Base-by-base conservation (phyloP, 2,113 vertebrate species). In the Paramormyrops kingsleyae region DNA sequence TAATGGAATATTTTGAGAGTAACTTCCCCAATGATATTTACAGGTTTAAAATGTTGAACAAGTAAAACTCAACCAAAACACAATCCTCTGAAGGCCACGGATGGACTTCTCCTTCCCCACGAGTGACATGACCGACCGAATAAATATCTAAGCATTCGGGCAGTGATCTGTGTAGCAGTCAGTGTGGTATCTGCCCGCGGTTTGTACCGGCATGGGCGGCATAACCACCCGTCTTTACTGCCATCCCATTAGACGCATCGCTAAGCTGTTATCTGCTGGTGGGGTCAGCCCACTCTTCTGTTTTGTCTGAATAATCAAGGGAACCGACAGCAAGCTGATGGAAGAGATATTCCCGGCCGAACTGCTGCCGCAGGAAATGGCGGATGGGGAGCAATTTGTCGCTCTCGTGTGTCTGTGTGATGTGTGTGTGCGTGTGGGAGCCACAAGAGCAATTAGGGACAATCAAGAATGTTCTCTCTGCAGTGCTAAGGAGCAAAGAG, bases 231-330 rank as follows among this genome's bases (percentile, higher is more conserved):
- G 1, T 35, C 70, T 39, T 77, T 35, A 39, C 21, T 46, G 83
- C 83, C 13, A 35, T 47, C 47, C 84, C 46, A 31, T 90, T 83
- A 88, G 59, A 91, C 31, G 80, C 47, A 88, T 77, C 87, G 80
- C 70, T 27, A 13, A 8, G 19, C 84, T 53, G 88, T 88, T 91
- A 89, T 91, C 90, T 87, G 85, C 15, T 46, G 8, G 42, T 83
- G 92, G 77, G 90, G 89, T 35, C 44, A 35, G 90, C 90, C 74
- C 89, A 46, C 92, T 83, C 93, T 93, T 94, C 93, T 96, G 95
- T 96, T 96, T 94, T 95, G 96, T 95, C 96, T 97, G 91, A 93
- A 95, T 93, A 97, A 96, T 97, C 96, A 97, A 93, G 95, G 91
- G 92, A 92, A 92, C 93, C 93, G 94, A 92, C 93, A 94, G 94